Evolutionary conservation across 2,888 invertebrate species (phyloP).

Genomic region (Empis livida): DNA sequence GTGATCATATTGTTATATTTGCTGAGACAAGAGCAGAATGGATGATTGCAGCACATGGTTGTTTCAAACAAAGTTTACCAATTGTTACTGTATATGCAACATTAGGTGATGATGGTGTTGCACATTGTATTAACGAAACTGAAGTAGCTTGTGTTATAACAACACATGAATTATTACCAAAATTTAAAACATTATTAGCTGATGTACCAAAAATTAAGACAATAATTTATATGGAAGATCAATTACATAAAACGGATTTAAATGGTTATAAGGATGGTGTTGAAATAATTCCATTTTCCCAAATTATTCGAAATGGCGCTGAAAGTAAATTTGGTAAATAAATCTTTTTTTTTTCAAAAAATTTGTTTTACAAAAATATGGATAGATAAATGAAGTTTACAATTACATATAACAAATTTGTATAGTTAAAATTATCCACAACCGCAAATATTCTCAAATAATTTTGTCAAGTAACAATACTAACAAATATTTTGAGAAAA

Average conservation of each 20-base stretch:
- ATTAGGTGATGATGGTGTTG: conserved; percentile 90
- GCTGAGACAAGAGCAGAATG: conserved; percentile 97
- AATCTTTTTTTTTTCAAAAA: not conserved
- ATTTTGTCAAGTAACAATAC: too few species aligned
- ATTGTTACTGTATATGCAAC: conserved; percentile 97
- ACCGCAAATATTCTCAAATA: too few species aligned
- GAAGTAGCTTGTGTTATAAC: conserved; percentile 90
- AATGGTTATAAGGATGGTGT: conserved; percentile 61
- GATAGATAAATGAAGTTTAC: too few species aligned
- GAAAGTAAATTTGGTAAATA: conserved; percentile 38
- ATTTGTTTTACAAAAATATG: too few species aligned
- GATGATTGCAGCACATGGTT: conserved; percentile 93
- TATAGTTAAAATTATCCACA: too few species aligned
- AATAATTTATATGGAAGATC: conserved; percentile 80
- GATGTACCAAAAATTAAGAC: conserved; percentile 64
- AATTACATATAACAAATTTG: too few species aligned
- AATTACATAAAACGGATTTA: conserved; percentile 56
- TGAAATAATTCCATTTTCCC: conserved; percentile 58
- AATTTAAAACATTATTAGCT: conserved; percentile 66
- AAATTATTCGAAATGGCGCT: conserved; percentile 48
- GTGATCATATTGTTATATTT: conserved; percentile 77
- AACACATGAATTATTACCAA: conserved; percentile 79
- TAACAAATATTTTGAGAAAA: too few species aligned
- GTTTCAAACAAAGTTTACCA: conserved; percentile 89
- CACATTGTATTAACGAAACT: conserved; percentile 94